These are phyloP conservation scores for Zaprionus camerounensis DNA, from an alignment of 1,140 invertebrate species.

Conservation along the genomic window DNA sequence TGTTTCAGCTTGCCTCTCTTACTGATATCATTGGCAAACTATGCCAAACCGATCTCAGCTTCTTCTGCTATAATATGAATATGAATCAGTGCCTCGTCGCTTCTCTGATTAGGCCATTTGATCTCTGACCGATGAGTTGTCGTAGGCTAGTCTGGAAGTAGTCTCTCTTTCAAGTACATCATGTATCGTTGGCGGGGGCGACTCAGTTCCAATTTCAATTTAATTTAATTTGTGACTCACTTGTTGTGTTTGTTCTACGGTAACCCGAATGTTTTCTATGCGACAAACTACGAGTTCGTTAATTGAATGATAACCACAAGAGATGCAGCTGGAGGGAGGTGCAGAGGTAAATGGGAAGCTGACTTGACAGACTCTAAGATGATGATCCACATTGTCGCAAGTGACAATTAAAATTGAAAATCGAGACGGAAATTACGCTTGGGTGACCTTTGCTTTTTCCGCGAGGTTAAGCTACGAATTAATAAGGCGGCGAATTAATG, in stretches of 20 bases:
- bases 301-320: conserved; percentile 60
- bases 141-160: conserved; percentile 45
- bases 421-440: conserved; percentile 60
- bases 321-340: not conserved
- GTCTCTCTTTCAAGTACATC: conserved; percentile 11
- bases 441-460: conserved; percentile 29
- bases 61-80: conserved; percentile 9
- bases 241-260: conserved; percentile 27
- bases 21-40: conserved; percentile 69
- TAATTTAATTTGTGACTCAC: conserved; percentile 77
- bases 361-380: conserved; percentile 36
- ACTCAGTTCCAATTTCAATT: conserved; percentile 54
- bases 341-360: not conserved
- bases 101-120: conserved; percentile 64
- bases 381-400: conserved; percentile 41
- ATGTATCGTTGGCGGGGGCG: conserved; percentile 27
- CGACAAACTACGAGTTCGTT: conserved; percentile 46
- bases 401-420: conserved; percentile 52
- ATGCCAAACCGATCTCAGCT: conserved; percentile 31
- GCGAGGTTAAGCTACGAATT: conserved; percentile 53
- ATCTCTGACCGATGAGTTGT: conserved; percentile 57
- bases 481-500: conserved; percentile 12
- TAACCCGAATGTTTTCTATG: conserved; percentile 41
- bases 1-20: not conserved
- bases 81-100: conserved; percentile 71